phyloP scores from a whole-genome alignment of 2,113 vertebrate species.

The Xenopus laevis region DNA sequence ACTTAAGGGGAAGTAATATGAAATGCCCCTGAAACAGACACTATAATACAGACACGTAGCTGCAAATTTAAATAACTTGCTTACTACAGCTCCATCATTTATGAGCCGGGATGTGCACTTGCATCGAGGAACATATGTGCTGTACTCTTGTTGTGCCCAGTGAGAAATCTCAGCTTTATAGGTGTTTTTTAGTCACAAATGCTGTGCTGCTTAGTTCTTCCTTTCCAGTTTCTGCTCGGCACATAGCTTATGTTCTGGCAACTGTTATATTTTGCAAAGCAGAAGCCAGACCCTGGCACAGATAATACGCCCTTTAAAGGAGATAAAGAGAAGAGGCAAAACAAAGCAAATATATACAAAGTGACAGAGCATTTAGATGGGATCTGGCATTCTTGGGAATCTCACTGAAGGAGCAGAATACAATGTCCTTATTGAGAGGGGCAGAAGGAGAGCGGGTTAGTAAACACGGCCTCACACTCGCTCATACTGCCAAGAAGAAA shows the following conservation, averaged over 20 bases:
- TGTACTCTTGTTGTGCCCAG: no score
- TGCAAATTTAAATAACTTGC: no score
- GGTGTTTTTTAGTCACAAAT: no score
- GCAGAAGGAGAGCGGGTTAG: neutral
- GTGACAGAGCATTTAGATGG: neutral
- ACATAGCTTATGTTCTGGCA: neutral
- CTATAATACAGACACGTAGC: no score
- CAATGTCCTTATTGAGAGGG: slow-evolving; percentile 1
- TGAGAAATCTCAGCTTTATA: no score
- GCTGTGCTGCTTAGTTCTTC: neutral
- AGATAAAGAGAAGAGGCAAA: neutral
- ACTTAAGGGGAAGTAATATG: no score
- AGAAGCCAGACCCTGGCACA: slow-evolving; percentile 5
- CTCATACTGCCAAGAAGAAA: neutral
- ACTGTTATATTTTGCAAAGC: neutral
- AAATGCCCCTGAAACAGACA: no score
- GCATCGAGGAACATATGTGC: no score
- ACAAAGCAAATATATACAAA: slow-evolving; percentile 7
- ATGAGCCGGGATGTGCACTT: no score
- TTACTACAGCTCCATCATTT: no score
- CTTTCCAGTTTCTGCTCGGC: neutral
- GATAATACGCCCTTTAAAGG: slow-evolving; percentile 1
- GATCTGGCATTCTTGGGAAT: neutral
- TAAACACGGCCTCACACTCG: neutral
- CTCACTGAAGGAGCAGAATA: neutral